Conservation (phyloP, 2,113 vertebrate species). For the Pleuronectes platessa region DNA sequence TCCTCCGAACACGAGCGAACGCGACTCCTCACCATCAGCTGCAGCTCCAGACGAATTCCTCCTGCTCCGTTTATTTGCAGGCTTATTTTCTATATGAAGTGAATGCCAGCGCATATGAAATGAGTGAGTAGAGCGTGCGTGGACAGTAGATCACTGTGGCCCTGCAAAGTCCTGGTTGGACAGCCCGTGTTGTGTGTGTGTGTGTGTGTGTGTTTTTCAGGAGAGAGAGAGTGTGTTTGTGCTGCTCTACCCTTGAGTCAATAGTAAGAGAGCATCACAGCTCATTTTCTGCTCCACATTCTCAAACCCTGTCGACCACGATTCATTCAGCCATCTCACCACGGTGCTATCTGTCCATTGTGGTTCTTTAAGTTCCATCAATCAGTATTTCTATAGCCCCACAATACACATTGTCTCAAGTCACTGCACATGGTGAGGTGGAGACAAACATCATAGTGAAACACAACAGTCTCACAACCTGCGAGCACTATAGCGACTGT, state of each 20-base stretch:
- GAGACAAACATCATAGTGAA: too few relatives aligned
- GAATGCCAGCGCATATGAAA: slow-evolving; percentile 57
- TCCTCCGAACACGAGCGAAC: slow-evolving; percentile 10
- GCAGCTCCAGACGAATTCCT: slow-evolving; percentile 35
- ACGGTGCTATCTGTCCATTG: background rate
- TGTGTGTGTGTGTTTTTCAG: slow-evolving; percentile 27
- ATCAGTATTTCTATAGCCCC: background rate
- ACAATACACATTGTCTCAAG: too few relatives aligned
- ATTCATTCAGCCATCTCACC: background rate
- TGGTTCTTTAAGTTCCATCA: background rate
- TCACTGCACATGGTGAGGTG: too few relatives aligned
- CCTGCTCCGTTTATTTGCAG: slow-evolving; percentile 45
- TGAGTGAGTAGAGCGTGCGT: slow-evolving; percentile 10
- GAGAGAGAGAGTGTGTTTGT: slow-evolving; percentile 58
- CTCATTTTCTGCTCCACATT: slow-evolving; percentile 38
- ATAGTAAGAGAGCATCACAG: slow-evolving; percentile 54
- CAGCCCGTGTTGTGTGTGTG: slow-evolving; percentile 24
- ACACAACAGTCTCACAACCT: too few relatives aligned
- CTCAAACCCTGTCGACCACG: background rate
- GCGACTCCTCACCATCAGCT: slow-evolving; percentile 10
- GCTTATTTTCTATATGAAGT: slow-evolving; percentile 59
- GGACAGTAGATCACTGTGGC: slow-evolving; percentile 67
- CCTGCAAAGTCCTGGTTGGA: slow-evolving; percentile 31
- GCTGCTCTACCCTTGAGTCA: slow-evolving; percentile 66
- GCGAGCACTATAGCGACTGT: too few relatives aligned